Evolutionary conservation across 2,797 vertebrate genomes (phyloP).

Genomic region (Fundulus diaphanus): DNA sequence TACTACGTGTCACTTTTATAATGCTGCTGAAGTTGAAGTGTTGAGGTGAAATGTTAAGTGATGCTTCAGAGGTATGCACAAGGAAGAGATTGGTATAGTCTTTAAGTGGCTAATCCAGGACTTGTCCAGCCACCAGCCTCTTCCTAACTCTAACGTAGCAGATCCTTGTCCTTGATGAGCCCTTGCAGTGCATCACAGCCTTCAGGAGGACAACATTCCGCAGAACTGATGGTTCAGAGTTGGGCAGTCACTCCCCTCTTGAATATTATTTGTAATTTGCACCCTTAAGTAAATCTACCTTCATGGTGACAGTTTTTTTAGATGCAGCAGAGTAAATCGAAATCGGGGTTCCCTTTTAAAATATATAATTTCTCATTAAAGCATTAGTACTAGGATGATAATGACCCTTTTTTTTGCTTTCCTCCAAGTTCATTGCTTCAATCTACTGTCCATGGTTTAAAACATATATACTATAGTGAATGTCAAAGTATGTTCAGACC

Average conservation of each 20-base stretch:
- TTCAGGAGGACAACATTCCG: constrained; percentile 24
- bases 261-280: neutral
- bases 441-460: no score
- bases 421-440: no score
- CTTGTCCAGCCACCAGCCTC: constrained; percentile 46
- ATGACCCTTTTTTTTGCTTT: no score
- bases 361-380: neutral
- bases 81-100: constrained; percentile 65
- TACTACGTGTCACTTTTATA: constrained; percentile 79
- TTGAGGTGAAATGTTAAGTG: constrained; percentile 79
- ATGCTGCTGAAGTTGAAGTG: constrained; percentile 72
- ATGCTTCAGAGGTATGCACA: constrained; percentile 74
- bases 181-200: constrained; percentile 27
- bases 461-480: no score
- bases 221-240: neutral
- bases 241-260: neutral
- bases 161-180: constrained; percentile 59
- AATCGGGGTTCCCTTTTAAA: no score
- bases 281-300: neutral
- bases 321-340: no score
- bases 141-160: constrained; percentile 45
- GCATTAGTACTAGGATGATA: neutral
- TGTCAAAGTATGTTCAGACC: no score
- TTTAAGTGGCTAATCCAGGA: constrained; percentile 66
- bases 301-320: no score